Percentiles rank a stretch among this genome's conserved stretches.
Evolutionary conservation across 2,888 invertebrate species (phyloP).

Genomic region (Adela reaumurella): DNA sequence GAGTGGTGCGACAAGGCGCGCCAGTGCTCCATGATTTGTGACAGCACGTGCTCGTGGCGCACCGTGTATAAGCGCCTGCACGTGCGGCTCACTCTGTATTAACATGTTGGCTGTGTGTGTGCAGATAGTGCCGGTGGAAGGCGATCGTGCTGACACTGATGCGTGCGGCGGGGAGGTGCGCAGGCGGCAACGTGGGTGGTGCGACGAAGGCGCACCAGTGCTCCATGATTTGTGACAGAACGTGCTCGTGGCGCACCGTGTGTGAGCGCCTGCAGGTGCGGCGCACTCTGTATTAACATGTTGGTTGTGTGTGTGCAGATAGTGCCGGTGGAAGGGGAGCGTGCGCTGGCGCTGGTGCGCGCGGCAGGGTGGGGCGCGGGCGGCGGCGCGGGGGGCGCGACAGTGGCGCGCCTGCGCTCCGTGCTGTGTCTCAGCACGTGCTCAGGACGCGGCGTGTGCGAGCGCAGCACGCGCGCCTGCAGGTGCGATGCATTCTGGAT

Average conservation of each 20-base stretch:
- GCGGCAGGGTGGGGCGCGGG: conserved; percentile 13
- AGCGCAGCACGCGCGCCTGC: conserved; percentile 77
- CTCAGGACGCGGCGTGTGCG: conserved; percentile 88
- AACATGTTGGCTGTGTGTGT: too few relatives aligned
- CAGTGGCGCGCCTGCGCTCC: conserved; percentile 77
- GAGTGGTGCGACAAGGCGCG: conserved; percentile 55
- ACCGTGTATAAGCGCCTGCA: too few relatives aligned
- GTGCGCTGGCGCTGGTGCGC: conserved; percentile 19
- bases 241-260: conserved; percentile 88
- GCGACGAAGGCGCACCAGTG: conserved; percentile 68
- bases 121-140: conserved; percentile 31
- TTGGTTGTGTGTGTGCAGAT: conserved; percentile 18
- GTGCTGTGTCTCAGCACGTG: conserved; percentile 89
- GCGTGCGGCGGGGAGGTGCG: conserved; percentile 14
- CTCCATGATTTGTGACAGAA: conserved; percentile 85
- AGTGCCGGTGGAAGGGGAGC: conserved; percentile 24
- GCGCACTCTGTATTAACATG: conserved; percentile 98
- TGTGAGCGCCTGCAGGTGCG: conserved; percentile 89
- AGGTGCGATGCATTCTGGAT: conserved; percentile 96
- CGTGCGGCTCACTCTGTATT: too few relatives aligned
- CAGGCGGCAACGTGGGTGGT: conserved; percentile 23
- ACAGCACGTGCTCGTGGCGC: too few relatives aligned
- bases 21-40: too few relatives aligned
- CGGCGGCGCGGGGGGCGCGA: conserved; percentile 44
- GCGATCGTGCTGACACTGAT: conserved; percentile 18